Evolutionary conservation across 2,888 invertebrate species (phyloP).

Genomic region (Elysia crispata): DNA sequence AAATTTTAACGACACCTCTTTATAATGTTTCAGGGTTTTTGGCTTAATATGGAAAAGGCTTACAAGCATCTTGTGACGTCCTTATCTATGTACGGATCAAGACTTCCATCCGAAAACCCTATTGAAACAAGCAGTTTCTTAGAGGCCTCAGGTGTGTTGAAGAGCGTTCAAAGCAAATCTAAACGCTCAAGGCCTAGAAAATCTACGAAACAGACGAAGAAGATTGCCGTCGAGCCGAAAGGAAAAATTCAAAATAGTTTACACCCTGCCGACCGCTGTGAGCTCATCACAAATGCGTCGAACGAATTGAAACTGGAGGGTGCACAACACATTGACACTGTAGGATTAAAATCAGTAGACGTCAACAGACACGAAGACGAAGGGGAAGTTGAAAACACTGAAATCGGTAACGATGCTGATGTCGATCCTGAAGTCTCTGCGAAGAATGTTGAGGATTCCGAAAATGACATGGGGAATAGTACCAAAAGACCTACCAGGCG

Average conservation of each 20-base stretch:
- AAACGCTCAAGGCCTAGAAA: constrained; percentile 36
- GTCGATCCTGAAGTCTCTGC: neutral
- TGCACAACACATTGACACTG: too few species aligned
- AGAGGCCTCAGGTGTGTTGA: constrained; percentile 45
- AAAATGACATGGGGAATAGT: constrained; percentile 6
- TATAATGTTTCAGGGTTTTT: constrained; percentile 54
- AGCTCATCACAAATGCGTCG: too few species aligned
- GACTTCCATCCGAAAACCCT: constrained; percentile 28
- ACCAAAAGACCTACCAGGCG: neutral
- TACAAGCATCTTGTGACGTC: constrained; percentile 57
- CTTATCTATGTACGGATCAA: constrained; percentile 55
- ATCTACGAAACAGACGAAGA: constrained; percentile 40
- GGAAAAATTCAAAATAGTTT: neutral
- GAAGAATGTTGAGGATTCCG: constrained; percentile 6
- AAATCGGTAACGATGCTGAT: neutral
- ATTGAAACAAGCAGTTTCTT: constrained; percentile 44
- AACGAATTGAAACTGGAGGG: too few species aligned
- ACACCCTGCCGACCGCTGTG: neutral
- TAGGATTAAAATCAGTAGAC: neutral
- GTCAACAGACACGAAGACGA: constrained; percentile 45
- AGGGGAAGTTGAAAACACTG: neutral
- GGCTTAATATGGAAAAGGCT: constrained; percentile 57
- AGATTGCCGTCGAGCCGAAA: neutral
- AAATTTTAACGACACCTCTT: neutral
- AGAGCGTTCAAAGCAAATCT: constrained; percentile 24